Evolutionary conservation across 2,888 invertebrate species (phyloP), one percentile per base, ranked within the genome.

Genomic region (Himalopsyche japonica): DNA sequence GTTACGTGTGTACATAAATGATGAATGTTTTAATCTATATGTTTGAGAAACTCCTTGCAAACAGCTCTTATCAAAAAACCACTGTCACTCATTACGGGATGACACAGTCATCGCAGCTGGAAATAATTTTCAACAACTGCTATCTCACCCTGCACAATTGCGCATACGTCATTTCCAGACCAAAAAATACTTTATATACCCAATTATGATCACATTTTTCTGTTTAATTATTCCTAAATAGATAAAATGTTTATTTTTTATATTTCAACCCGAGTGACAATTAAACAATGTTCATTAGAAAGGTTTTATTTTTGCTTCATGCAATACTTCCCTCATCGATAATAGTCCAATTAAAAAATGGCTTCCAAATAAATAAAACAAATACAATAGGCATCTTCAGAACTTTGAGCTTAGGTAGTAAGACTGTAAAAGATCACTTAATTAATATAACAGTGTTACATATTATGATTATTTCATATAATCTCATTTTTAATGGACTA

Each of bases 351-450:
- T 70, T 70, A 12, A 70, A 49, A 85, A 49, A 85, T 78, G 82
- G 85, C 85, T 85, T 85, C 85, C 85, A 83, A 43, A 79, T 76
- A 48, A 70, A 79, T 76, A 76, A 64, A 70, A 79, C 81, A 76
- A 76, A 82, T 57, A 82, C 30, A 81, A 77, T 43, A 84, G 76
- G 81, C 24, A 49, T 57, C 24, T 83, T 87, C 86, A 85, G 87
- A 86, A 88, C 87, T 87, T 86, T 88, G 88, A 88, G 88, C 88
- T 88, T 88, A 88, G 88, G 88, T 83, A 86, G 82, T 80, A 86
- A 83, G 84, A 86, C 85, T 84, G 85, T 82, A 86, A 86, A 83
- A 84, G 34, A 70, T 82, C 70, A 70, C 27, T 30, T 70, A 12
- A 70, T 64, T 27, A 70, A 77, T 77, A 57, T 30, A 30, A 70